Evolutionary conservation across 2,113 vertebrate species (phyloP).

Genomic region (Gulo gulo): DNA sequence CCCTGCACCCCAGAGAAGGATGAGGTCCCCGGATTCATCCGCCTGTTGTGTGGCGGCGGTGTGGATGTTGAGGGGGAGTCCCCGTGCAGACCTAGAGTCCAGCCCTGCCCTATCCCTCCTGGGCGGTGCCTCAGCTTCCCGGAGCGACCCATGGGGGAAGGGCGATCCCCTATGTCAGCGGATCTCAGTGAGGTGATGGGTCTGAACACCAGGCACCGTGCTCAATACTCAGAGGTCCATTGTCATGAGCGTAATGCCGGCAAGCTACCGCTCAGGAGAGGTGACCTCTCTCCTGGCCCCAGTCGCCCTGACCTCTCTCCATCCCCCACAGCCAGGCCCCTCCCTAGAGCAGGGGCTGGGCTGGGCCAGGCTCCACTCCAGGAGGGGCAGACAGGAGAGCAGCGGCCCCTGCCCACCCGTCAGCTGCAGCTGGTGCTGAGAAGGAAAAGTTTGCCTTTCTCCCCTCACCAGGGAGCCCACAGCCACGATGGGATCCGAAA

Average conservation of each 20-base stretch:
- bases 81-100: not conserved
- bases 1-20: not conserved
- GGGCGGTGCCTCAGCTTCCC: not conserved
- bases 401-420: no score
- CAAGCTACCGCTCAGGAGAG: not conserved
- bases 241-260: not conserved
- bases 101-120: not conserved
- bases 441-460: no score
- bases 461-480: not conserved
- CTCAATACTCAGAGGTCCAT: accelerated
- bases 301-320: not conserved
- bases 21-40: not conserved
- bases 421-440: not conserved
- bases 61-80: accelerated
- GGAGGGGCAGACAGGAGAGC: not conserved
- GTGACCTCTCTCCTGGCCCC: not conserved
- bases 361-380: not conserved
- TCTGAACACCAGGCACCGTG: not conserved
- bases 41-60: not conserved
- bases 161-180: not conserved
- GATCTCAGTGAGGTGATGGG: not conserved
- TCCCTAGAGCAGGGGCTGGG: not conserved
- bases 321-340: not conserved
- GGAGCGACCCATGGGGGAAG: not conserved
- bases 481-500: no score